Conservation (phyloP, 2,113 vertebrate genomes). For the Phylloscopus whistleri region DNA sequence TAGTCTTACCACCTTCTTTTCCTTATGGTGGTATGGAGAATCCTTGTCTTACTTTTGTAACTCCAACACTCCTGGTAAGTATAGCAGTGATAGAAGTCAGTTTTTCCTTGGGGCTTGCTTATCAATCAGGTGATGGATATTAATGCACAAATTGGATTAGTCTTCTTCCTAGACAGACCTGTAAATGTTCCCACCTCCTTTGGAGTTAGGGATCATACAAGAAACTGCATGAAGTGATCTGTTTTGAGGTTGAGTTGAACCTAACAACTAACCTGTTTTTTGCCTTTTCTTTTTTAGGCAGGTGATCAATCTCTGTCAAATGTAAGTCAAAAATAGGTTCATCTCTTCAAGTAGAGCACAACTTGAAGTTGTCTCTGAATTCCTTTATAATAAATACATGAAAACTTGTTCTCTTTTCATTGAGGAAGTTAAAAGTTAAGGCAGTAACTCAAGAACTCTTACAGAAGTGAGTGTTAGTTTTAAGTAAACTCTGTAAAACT, state of each 20-base stretch:
- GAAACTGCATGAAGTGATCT: not conserved
- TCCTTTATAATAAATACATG: not conserved
- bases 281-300: slow-evolving; percentile 74
- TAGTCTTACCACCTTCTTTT: slow-evolving; percentile 94
- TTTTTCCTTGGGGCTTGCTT: not conserved
- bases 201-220: not conserved
- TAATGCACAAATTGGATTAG: not conserved
- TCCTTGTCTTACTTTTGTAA: slow-evolving; percentile 95
- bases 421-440: not conserved
- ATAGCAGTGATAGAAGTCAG: not conserved
- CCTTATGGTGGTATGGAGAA: slow-evolving; percentile 98
- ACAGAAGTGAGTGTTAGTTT: not conserved
- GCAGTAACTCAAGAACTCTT: not conserved
- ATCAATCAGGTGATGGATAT: not conserved
- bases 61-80: slow-evolving; percentile 91
- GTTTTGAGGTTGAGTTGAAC: not conserved
- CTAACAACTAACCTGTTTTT: not conserved
- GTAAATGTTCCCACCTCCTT: not conserved
- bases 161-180: not conserved
- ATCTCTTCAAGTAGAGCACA: not conserved
- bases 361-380: not conserved
- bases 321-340: slow-evolving; percentile 79
- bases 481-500: not conserved
- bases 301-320: slow-evolving; percentile 91
- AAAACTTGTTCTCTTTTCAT: not conserved